Percentiles rank a stretch among this genome's conserved stretches.
These are phyloP conservation scores for Luidia sarsii DNA, from an alignment of 53 echinoderm and acorn worm genomes.

Conservation along the genomic window DNA sequence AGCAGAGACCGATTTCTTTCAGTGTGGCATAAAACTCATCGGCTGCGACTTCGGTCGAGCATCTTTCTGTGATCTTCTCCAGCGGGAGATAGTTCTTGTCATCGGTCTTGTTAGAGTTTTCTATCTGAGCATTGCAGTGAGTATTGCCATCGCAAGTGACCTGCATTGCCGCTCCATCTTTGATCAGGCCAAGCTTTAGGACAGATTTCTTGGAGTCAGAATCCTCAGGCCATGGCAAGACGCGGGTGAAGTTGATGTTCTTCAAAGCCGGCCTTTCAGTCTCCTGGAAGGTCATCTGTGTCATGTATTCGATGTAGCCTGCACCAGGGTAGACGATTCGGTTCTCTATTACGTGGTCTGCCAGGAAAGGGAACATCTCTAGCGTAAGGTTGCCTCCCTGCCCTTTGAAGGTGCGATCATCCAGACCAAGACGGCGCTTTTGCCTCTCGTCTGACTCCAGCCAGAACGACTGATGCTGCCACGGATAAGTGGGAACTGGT, in stretches of 20 bases:
- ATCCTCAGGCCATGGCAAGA: constrained; percentile 69
- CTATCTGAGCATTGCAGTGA: constrained; percentile 52
- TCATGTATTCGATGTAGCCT: constrained; percentile 77
- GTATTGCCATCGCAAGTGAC: constrained; percentile 62
- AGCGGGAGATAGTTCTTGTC: constrained; percentile 12
- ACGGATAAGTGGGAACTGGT: constrained; percentile 83
- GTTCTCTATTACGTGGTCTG: constrained; percentile 68
- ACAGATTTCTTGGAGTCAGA: constrained; percentile 24
- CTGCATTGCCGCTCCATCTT: constrained; percentile 64
- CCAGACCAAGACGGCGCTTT: constrained; percentile 84
- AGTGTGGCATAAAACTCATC: constrained; percentile 74
- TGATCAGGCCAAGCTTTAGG: constrained; percentile 63
- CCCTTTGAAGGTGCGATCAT: constrained; percentile 89
- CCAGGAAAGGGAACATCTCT: constrained; percentile 81
- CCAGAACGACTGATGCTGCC: constrained; percentile 90
- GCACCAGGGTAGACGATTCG: constrained; percentile 76
- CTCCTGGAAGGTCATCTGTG: constrained; percentile 65
- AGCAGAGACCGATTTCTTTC: constrained; percentile 59
- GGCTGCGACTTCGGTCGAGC: constrained; percentile 37
- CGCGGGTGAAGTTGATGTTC: constrained; percentile 63
- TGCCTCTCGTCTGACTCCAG: constrained; percentile 81
- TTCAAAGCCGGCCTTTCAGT: constrained; percentile 59
- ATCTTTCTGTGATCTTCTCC: constrained; percentile 52
- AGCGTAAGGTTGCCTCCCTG: constrained; percentile 80
- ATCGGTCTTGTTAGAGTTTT: constrained; percentile 4